phyloP scores from a whole-genome alignment of 2,888 invertebrate genomes.

The Candidula unifasciata region DNA sequence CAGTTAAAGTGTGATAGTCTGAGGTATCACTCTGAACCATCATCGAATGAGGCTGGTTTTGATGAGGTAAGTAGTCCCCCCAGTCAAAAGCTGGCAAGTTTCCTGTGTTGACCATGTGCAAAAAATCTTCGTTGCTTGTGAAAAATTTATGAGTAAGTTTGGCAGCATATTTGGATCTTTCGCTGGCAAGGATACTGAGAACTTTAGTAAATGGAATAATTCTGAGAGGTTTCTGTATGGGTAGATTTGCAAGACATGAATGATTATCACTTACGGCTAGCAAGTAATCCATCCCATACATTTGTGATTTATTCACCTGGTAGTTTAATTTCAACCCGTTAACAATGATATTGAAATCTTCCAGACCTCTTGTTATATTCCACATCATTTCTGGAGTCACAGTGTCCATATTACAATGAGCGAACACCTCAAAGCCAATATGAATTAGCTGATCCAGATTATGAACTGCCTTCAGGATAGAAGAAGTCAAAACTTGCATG shows the following conservation, averaged over 20 bases:
- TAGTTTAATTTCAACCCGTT: conserved; percentile 41
- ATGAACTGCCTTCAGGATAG: conserved; percentile 71
- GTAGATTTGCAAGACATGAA: conserved; percentile 32
- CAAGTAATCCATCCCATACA: conserved; percentile 31
- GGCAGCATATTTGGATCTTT: conserved; percentile 75
- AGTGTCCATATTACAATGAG: conserved; percentile 73
- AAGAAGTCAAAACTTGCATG: conserved; percentile 62
- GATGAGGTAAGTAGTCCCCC: conserved; percentile 57
- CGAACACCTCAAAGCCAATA: conserved; percentile 75
- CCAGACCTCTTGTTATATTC: conserved; percentile 76
- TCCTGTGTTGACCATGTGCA: conserved; percentile 61
- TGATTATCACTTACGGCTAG: not conserved
- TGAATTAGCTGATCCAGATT: conserved; percentile 74
- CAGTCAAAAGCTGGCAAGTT: conserved; percentile 68
- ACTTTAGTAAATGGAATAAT: conserved; percentile 72
- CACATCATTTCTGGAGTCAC: conserved; percentile 75
- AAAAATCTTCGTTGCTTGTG: conserved; percentile 71
- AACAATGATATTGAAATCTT: conserved; percentile 75
- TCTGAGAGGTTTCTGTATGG: conserved; percentile 52
- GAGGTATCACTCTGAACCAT: conserved; percentile 43
- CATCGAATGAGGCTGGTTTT: conserved; percentile 48
- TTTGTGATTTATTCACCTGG: conserved; percentile 42
- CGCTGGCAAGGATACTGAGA: conserved; percentile 72
- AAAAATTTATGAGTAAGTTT: conserved; percentile 74
- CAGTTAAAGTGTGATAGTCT: conserved; percentile 55